Evolutionary conservation across 2,888 invertebrate species (phyloP).

Genomic region (Drosophila mettleri): DNA sequence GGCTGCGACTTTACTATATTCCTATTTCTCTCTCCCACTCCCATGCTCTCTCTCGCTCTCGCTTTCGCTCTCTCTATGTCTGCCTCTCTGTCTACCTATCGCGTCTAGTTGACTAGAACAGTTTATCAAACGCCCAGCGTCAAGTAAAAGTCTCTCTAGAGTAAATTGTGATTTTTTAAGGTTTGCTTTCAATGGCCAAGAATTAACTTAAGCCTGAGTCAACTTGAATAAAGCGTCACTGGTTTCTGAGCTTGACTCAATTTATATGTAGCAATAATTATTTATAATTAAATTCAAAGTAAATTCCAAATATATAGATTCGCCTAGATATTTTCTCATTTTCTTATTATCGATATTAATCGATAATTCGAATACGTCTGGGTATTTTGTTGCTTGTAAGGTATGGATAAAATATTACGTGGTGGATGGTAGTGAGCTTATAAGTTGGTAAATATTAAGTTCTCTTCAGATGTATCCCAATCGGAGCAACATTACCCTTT

Average conservation of each 20-base stretch:
- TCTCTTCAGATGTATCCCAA: too few relatives aligned
- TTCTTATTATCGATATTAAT: too few relatives aligned
- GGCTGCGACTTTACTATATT: constrained; percentile 24
- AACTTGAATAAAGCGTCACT: background rate
- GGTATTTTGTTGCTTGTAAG: too few relatives aligned
- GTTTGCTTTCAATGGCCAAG: constrained; percentile 10
- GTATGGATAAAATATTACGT: too few relatives aligned
- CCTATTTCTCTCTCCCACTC: background rate
- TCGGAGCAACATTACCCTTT: too few relatives aligned
- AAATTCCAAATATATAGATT: too few relatives aligned
- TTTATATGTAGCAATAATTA: background rate
- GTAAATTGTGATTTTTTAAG: background rate
- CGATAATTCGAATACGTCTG: too few relatives aligned
- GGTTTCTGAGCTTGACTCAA: background rate
- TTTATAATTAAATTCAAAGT: background rate
- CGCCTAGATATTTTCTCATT: too few relatives aligned
- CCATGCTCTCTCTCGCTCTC: background rate
- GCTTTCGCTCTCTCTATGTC: constrained; percentile 1
- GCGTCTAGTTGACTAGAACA: constrained; percentile 10
- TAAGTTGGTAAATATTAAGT: too few relatives aligned
- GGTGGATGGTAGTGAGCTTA: too few relatives aligned
- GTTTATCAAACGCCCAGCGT: constrained; percentile 49
- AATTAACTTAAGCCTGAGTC: constrained; percentile 1
- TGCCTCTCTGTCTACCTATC: background rate
- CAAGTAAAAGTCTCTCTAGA: constrained; percentile 18